These are phyloP conservation scores for Anastrepha ludens DNA, from an alignment of 1,140 invertebrate genomes.

Conservation along the genomic window DNA sequence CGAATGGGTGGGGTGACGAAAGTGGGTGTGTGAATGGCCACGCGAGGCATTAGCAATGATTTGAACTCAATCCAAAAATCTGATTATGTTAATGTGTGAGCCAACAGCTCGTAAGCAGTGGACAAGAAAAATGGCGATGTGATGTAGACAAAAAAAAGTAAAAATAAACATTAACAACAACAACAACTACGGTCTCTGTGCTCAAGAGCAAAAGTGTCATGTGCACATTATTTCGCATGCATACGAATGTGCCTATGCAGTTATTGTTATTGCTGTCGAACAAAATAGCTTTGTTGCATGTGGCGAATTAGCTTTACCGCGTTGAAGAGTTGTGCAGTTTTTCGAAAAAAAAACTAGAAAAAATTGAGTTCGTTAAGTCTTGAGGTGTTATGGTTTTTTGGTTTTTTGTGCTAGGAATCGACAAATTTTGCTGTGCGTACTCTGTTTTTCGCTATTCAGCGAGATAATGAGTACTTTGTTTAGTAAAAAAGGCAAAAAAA, in stretches of 20 bases:
- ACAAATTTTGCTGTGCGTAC: no score
- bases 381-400: no score
- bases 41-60: slow-evolving; percentile 40
- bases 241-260: background rate
- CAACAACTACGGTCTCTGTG: background rate
- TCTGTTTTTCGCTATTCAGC: no score
- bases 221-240: background rate
- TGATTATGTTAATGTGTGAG: slow-evolving; percentile 45
- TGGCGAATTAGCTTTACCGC: no score
- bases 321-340: no score
- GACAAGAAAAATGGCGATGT: slow-evolving; percentile 5
- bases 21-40: background rate
- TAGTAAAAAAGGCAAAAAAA: no score
- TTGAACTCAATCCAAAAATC: slow-evolving; percentile 52
- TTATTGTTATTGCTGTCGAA: background rate
- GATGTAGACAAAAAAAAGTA: background rate
- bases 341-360: no score
- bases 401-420: no score
- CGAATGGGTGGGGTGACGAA: background rate
- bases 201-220: background rate
- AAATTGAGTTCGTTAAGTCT: no score
- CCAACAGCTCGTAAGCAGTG: background rate
- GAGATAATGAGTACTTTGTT: no score
- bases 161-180: no score
- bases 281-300: no score